Base-by-base conservation (phyloP, 2,113 vertebrate genomes). In the Erinaceus europaeus region DNA sequence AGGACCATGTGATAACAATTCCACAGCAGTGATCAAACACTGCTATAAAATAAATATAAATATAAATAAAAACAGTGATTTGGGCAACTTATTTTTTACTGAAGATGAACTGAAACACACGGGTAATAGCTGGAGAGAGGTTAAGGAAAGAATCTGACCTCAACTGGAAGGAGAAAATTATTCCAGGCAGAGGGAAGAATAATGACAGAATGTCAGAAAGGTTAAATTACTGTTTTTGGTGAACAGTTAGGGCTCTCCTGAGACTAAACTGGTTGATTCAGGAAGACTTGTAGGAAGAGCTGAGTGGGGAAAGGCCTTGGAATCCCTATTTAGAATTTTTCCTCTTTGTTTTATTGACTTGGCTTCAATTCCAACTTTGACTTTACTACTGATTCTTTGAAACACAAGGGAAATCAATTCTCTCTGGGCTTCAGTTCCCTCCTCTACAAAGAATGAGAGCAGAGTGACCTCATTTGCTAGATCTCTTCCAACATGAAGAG, bases 381-480 rank as follows among this genome's bases (percentile, higher is more conserved):
- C 68, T 20, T 17, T 42, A 25, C 83, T 50, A 1, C 53, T 27
- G 61, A 34, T 4, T 36, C 86, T 82, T 74, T 64, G 79, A 65
- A 61, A 61, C 89, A n/a, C 84, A 7, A 44, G 81, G 84, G 68
- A 76, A 90, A 20, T 69, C 42, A 20, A 73, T 42, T 91, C 69
- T 42, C 29, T 84, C 36, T 52, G 50, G 36, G 52, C 73, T 81
- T 77, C 67, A 61, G 34, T 88, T 84, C 74, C 69, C 48, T 89
- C n/a, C 76, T 65, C 53, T 78, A 55, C 84, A 74, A 77, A 90
- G 27, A 75, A 75, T 77, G 84, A 79, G 44, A 55, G 46, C 81
- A 68, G 64, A 77, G 9, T 82, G 92, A 78, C 87, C 87, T 84
- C 73, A 55, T 81, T 90, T 82, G 48, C 84, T 75, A 81, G 50